phyloP scores from a whole-genome alignment of 1,140 invertebrate genomes.

The Hylyphantes graminicola region DNA sequence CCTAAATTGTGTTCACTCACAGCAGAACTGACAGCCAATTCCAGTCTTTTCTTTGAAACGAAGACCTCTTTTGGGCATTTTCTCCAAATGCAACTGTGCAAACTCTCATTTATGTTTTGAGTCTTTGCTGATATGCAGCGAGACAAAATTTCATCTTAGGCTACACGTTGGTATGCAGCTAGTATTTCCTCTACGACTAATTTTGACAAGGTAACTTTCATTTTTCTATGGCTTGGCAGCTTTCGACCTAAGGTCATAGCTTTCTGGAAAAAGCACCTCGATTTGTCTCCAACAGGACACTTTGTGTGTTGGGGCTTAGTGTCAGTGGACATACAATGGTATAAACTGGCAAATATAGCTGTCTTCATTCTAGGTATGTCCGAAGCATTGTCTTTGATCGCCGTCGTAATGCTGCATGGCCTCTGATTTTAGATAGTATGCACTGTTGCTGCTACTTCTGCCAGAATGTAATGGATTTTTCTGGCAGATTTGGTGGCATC shows the following conservation, averaged over 20 bases:
- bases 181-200: too few species aligned
- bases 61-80: background rate
- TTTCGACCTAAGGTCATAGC: too few species aligned
- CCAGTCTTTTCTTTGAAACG: too few species aligned
- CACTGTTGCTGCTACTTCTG: background rate
- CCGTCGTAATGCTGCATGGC: background rate
- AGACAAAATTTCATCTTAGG: background rate
- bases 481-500: too few species aligned
- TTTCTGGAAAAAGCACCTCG: slow-evolving; percentile 18
- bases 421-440: background rate
- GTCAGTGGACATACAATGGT: too few species aligned
- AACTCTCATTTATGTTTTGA: too few species aligned
- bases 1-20: background rate
- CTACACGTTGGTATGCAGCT: background rate
- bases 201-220: too few species aligned
- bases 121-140: too few species aligned
- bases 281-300: background rate
- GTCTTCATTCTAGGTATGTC: slow-evolving; percentile 17
- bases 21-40: background rate
- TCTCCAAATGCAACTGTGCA: background rate
- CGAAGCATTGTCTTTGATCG: background rate
- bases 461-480: too few species aligned
- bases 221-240: too few species aligned
- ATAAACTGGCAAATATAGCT: background rate
- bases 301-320: too few species aligned